phyloP scores from a whole-genome alignment of 2,888 invertebrate genomes.

The Nebria brevicollis region DNA sequence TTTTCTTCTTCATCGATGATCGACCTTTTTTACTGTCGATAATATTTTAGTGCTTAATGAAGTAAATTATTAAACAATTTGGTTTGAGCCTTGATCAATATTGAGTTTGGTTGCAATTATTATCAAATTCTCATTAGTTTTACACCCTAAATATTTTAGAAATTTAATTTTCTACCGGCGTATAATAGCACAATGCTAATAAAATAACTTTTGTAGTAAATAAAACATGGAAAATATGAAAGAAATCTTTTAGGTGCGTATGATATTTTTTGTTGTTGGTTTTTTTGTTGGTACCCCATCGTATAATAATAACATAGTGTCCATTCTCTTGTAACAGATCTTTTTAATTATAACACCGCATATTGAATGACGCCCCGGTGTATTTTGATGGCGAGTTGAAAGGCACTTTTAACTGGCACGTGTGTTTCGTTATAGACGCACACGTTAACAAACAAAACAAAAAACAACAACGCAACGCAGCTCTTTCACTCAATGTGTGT shows the following conservation, averaged over 20 bases:
- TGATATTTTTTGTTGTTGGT: not conserved
- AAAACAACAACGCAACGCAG: not conserved
- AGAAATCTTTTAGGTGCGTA: too few species aligned
- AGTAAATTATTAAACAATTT: not conserved
- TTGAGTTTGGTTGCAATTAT: not conserved
- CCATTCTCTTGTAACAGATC: constrained; percentile 40
- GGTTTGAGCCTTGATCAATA: too few species aligned
- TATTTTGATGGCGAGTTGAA: constrained; percentile 38
- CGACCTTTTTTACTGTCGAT: not conserved
- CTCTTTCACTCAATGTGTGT: not conserved
- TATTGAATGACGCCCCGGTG: constrained; percentile 34
- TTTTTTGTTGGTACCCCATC: not conserved
- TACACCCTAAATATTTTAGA: too few species aligned
- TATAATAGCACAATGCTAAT: too few species aligned
- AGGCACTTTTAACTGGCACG: constrained; percentile 52
- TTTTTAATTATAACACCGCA: constrained; percentile 39
- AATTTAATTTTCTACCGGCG: too few species aligned
- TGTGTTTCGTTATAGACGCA: constrained; percentile 52
- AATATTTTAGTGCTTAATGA: not conserved
- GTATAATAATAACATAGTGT: constrained; percentile 27
- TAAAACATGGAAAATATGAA: too few species aligned
- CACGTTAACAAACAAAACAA: not conserved
- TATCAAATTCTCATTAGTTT: not conserved
- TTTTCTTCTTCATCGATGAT: constrained; percentile 21
- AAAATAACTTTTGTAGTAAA: too few species aligned